Evolutionary conservation across 2,797 vertebrate species (phyloP).

Genomic region (Zenarchopterus dispar): DNA sequence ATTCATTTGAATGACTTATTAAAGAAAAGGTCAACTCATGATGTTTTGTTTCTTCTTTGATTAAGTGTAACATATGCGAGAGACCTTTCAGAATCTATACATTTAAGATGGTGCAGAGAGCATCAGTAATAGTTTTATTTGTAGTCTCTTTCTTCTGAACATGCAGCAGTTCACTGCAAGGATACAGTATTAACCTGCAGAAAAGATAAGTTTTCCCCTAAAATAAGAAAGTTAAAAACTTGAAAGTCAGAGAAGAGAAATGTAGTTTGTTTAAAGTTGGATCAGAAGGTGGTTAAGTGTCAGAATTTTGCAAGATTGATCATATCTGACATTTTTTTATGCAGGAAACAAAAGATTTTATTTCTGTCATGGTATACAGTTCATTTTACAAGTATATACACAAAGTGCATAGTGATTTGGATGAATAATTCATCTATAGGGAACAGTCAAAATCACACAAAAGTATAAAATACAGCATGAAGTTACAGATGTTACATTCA

Average conservation of each 20-base stretch:
- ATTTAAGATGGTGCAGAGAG: neutral
- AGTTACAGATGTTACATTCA: slow-evolving; percentile 18
- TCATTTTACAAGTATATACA: slow-evolving; percentile 12
- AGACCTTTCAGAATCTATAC: too few species aligned
- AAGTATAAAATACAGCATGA: slow-evolving; percentile 10
- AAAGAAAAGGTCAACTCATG: slow-evolving; percentile 66
- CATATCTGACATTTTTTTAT: neutral
- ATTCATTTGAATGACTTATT: slow-evolving; percentile 77
- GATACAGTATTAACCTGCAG: too few species aligned
- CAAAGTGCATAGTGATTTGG: slow-evolving; percentile 1
- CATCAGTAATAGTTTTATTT: neutral
- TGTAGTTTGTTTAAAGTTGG: too few species aligned
- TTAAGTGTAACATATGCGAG: neutral
- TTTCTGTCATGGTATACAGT: neutral
- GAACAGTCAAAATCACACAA: slow-evolving; percentile 7
- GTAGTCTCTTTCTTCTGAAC: too few species aligned
- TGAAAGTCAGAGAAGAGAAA: too few species aligned
- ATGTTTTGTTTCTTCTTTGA: slow-evolving; percentile 26
- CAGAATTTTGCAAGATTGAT: too few species aligned
- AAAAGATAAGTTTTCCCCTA: too few species aligned
- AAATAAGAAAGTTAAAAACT: too few species aligned
- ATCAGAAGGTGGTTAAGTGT: too few species aligned
- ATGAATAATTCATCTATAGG: neutral
- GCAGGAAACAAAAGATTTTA: neutral
- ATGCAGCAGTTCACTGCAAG: too few species aligned